These are phyloP conservation scores for Scarus forsteni DNA, from an alignment of 2,797 vertebrate genomes.

Conservation along the genomic window DNA sequence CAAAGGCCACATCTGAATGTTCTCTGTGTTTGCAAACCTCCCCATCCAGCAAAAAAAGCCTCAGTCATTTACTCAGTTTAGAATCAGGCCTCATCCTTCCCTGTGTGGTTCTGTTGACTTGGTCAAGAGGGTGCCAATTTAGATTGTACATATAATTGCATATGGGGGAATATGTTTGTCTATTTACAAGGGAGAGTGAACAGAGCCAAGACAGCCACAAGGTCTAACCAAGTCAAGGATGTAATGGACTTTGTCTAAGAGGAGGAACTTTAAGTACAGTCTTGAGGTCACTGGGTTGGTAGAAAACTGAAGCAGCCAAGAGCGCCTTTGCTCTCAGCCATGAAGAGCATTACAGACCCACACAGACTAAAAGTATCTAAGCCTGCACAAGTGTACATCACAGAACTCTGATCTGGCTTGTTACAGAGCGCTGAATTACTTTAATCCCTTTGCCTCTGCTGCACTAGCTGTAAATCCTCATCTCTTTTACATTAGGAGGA, in stretches of 20 bases:
- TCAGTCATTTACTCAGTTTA: constrained; percentile 57
- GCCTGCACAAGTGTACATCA: constrained; percentile 58
- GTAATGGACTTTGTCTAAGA: constrained; percentile 76
- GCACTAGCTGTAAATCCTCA: constrained; percentile 50
- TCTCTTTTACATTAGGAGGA: constrained; percentile 43
- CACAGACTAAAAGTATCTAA: constrained; percentile 58
- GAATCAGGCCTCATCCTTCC: constrained; percentile 42
- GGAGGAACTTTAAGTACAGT: constrained; percentile 68
- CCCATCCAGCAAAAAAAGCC: constrained; percentile 52
- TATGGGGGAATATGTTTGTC: constrained; percentile 72
- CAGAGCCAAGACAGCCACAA: constrained; percentile 57
- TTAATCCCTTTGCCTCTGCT: constrained; percentile 55
- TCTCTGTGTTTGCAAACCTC: constrained; percentile 55
- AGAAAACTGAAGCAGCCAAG: constrained; percentile 43
- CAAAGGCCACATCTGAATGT: constrained; percentile 66
- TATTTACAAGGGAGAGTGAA: constrained; percentile 70
- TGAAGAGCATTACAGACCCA: constrained; percentile 65
- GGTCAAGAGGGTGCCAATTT: constrained; percentile 65
- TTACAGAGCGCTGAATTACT: constrained; percentile 57
- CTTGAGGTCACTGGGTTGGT: constrained; percentile 65
- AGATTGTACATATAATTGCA: constrained; percentile 69
- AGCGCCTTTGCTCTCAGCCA: constrained; percentile 55
- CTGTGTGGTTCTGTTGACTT: constrained; percentile 57
- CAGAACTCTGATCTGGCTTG: constrained; percentile 51
- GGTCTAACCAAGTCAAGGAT: constrained; percentile 63